Conservation (phyloP, 1,140 invertebrate genomes). For the Brachionus paranguensis region DNA sequence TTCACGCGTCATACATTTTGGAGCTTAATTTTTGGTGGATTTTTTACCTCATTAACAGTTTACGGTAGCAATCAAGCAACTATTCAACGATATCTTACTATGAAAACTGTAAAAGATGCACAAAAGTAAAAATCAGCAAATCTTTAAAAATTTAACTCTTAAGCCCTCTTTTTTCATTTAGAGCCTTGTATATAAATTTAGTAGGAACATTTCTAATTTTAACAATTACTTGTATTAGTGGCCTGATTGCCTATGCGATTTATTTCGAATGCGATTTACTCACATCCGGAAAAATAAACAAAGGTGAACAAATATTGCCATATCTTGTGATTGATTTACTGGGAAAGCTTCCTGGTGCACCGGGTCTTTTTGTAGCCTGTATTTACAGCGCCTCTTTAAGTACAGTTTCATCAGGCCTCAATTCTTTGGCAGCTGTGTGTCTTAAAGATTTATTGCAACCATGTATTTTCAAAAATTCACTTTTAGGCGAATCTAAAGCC, state of each 20-base stretch:
- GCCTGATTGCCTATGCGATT: constrained; percentile 41
- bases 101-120: constrained; percentile 65
- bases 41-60: constrained; percentile 82
- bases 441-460: constrained; percentile 65
- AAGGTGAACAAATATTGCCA: constrained; percentile 62
- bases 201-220: constrained; percentile 19
- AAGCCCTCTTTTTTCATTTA: background rate
- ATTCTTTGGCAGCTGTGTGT: constrained; percentile 80
- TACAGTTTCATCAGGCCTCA: constrained; percentile 82
- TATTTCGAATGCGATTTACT: constrained; percentile 42
- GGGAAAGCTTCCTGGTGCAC: constrained; percentile 66
- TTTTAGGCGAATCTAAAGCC: background rate
- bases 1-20: constrained; percentile 77
- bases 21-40: constrained; percentile 78
- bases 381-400: constrained; percentile 78
- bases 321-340: constrained; percentile 75
- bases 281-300: background rate
- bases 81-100: constrained; percentile 81
- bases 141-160: background rate
- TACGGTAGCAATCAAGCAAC: constrained; percentile 88
- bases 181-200: constrained; percentile 40
- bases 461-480: background rate
- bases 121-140: constrained; percentile 23
- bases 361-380: constrained; percentile 81
- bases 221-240: constrained; percentile 21